Conservation (phyloP, 2,797 vertebrate species). For the Amphiprion clarkii region DNA sequence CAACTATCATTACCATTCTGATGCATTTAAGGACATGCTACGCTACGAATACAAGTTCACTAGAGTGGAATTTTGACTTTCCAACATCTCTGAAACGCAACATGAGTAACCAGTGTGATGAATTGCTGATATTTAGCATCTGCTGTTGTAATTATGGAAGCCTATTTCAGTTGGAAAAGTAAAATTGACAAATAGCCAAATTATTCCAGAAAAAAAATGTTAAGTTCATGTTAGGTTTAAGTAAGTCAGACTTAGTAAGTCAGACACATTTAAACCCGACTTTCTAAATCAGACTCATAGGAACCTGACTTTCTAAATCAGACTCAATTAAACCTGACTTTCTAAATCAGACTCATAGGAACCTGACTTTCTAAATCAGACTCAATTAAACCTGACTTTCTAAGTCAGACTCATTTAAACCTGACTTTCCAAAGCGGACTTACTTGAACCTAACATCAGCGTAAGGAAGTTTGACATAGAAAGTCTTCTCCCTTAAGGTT, state of each 20-base stretch:
- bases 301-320: no score
- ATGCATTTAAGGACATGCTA: neutral
- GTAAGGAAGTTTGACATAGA: no score
- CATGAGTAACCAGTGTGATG: neutral
- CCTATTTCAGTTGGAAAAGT: neutral
- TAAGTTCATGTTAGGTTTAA: neutral
- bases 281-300: neutral
- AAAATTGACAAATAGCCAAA: neutral
- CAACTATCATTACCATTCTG: no score
- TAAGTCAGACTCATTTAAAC: neutral
- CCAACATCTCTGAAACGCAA: constrained; percentile 2
- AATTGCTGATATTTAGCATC: neutral
- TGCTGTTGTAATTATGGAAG: neutral
- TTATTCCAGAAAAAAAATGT: neutral
- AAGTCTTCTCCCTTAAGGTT: no score
- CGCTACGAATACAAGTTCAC: neutral
- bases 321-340: neutral
- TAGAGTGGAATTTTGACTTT: neutral
- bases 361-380: neutral
- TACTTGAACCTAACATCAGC: no score
- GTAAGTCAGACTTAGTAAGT: neutral
- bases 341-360: neutral
- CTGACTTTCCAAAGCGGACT: no score
- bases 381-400: neutral
- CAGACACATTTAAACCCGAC: neutral